Base-by-base conservation (phyloP, 2,888 invertebrate species). In the Lottia gigantea region DNA sequence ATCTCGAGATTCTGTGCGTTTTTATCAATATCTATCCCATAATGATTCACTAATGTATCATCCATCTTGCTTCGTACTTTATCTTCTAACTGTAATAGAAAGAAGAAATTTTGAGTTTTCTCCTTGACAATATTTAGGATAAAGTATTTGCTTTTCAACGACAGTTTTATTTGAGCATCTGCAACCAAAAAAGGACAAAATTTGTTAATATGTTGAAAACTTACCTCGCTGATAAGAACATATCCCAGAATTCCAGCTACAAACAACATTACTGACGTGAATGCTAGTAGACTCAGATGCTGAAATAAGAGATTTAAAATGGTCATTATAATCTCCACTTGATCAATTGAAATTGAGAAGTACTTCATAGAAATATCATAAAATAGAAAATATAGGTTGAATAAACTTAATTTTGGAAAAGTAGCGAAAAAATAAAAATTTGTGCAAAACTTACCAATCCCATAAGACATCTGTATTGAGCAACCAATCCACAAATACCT, bases 241-340 rank as follows among this genome's bases (percentile, higher is more conserved):
- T 82, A 84, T 40, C 83, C 84, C 49, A 84, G 73, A 62, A 83
- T 78, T 45, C 84, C 84, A n/a, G 82, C 84, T 63, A 82, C 82
- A 78, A 83, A 82, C 66, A 84, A 66, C 67, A 78, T 82, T 66
- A 84, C 72, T 14, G 84, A 80, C 69, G 82, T 68, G 70, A 84
- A 84, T 8, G 82, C 80, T 71, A 82, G 72, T 16, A 82, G 72
- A 62, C 80, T 78, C 63, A 84, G 69, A 67, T 84, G 83, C 84
- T 84, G 80, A 74, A 79, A 79, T 7, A 46, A 40, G n/a, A n/a
- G n/a, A n/a, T n/a, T n/a, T n/a, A n/a, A n/a, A n/a, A n/a, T n/a
- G n/a, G n/a, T n/a, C n/a, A n/a, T n/a, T n/a, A n/a, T n/a, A n/a
- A n/a, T n/a, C n/a, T n/a, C n/a, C n/a, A n/a, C n/a, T n/a, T n/a